phyloP scores from a whole-genome alignment of 2,797 vertebrate species.

The Leptodactylus fallax region DNA sequence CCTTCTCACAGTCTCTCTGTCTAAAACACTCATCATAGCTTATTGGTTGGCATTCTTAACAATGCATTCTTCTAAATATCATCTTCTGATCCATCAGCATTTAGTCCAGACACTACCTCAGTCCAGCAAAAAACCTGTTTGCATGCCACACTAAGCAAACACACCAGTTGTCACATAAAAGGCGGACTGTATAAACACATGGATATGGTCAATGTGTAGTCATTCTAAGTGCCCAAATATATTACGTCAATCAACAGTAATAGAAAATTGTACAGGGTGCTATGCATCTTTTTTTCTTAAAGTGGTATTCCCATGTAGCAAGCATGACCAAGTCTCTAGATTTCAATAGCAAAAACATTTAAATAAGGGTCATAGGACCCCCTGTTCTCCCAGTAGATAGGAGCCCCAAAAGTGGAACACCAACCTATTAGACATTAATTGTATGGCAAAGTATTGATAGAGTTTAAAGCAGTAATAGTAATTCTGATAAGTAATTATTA shows the following conservation, averaged over 20 bases:
- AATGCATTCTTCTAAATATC: not conserved
- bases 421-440: not conserved
- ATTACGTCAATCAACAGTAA: not conserved
- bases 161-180: not conserved
- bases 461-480: not conserved
- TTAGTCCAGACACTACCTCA: slow-evolving; percentile 7
- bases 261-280: too few species aligned
- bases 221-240: not conserved
- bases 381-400: not conserved
- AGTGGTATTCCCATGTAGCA: not conserved
- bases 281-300: not conserved
- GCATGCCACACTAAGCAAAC: not conserved
- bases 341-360: not conserved
- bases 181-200: not conserved
- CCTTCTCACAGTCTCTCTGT: not conserved
- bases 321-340: not conserved
- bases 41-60: not conserved
- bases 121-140: not conserved
- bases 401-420: not conserved
- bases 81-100: not conserved
- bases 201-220: not conserved
- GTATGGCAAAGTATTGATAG: not conserved
- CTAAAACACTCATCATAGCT: not conserved
- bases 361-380: not conserved
- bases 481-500: too few species aligned